phyloP scores from a whole-genome alignment of 2,797 vertebrate species.

The Cottoperca gobio region DNA sequence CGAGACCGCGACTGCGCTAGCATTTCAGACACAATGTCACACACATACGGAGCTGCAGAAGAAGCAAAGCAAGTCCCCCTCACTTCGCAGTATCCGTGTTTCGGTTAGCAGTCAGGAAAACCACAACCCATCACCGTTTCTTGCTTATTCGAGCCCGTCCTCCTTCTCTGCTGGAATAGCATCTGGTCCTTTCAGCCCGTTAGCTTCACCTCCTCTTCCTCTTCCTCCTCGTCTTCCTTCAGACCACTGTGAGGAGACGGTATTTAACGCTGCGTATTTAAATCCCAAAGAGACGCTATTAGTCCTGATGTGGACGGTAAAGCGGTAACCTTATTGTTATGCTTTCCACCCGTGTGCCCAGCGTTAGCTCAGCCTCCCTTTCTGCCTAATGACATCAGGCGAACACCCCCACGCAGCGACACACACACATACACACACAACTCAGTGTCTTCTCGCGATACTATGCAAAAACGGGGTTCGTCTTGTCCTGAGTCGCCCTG shows the following conservation, averaged over 20 bases:
- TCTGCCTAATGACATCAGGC: conserved; percentile 78
- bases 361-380: conserved; percentile 73
- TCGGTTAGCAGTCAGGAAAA: conserved; percentile 76
- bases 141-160: conserved; percentile 67
- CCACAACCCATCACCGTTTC: conserved; percentile 76
- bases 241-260: neutral
- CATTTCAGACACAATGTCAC: conserved; percentile 60
- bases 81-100: conserved; percentile 24
- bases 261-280: conserved; percentile 19
- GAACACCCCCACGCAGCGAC: conserved; percentile 73
- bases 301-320: conserved; percentile 9
- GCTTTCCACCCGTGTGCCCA: conserved; percentile 53
- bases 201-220: conserved; percentile 54
- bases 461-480: conserved; percentile 21
- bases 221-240: neutral
- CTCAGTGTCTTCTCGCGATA: conserved; percentile 80
- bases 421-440: conserved; percentile 24
- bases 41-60: conserved; percentile 3
- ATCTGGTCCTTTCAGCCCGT: conserved; percentile 78
- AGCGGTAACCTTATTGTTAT: conserved; percentile 64
- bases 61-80: neutral
- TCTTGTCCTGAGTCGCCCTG: conserved; percentile 30
- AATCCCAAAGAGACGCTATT: neutral
- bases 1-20: conserved; percentile 58
- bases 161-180: conserved; percentile 78